Base-by-base conservation (phyloP, 1,140 invertebrate species). In the Eufriesea mexicana region DNA sequence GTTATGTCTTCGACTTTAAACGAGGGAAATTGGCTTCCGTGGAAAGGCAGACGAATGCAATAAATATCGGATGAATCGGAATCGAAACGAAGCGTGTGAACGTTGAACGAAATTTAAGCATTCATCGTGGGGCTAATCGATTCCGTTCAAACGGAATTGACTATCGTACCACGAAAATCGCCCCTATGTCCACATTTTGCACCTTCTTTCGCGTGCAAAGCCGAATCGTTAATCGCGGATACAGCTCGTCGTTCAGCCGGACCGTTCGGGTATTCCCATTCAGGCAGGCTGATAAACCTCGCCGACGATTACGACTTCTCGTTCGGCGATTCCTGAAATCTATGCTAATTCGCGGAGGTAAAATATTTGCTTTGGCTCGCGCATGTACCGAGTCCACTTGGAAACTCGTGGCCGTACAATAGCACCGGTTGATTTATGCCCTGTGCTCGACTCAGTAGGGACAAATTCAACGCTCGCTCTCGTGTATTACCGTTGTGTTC, bases 291-390 rank as follows among this genome's bases (percentile, higher is more conserved):
- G 73, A 83, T 81, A 81, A 77, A 83, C 45, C 64, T 61, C 70
- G 51, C 16, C 64, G 42, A 25, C 72, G 73, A 83, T 83, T 77
- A 77, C 80, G 73, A 35, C 64, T 61, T 68, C 20, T 66, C 45
- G 61, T 83, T 68, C 45, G 54, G 28, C 12, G 54, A 77, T 68
- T 42, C 73, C 80, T 49, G 64, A 83, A 83, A 83, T 83, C 80
- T 83, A 83, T 83, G 80, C 80, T 83, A 83, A 83, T 83, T 83
- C 80, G 28, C 23, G 28, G 54, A 64, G 73, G 77, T 83, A 83
- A 83, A 83, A 77, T 77, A 70, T 83, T 81, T 77, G 80, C 64
- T 42, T 42, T 45, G 80, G 10, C 14, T 54, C 8, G 54, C 18
- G 54, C 80, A 45, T 70, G 64, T 49, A 68, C 47, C 51, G 61